Conservation (phyloP, 2,888 invertebrate species). For the Celastrina argiolus region DNA sequence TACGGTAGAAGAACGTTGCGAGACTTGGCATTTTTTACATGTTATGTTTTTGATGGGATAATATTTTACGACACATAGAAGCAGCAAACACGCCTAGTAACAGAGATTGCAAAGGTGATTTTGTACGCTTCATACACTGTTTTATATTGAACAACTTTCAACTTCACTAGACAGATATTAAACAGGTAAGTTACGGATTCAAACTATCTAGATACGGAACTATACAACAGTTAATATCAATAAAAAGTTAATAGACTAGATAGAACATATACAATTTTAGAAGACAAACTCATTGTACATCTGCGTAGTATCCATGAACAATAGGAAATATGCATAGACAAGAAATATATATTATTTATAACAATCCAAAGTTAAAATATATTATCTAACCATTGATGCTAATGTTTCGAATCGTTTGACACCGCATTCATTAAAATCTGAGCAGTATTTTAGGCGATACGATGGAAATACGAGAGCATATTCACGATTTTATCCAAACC, state of each 20-base stretch:
- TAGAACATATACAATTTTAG: background rate
- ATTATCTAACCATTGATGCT: no score
- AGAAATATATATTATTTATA: no score
- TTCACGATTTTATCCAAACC: background rate
- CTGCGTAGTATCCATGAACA: background rate
- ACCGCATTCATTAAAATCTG: no score
- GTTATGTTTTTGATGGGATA: background rate
- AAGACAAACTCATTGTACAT: background rate
- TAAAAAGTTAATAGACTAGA: background rate
- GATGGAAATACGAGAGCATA: no score
- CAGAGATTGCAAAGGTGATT: background rate
- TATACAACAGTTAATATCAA: conserved; percentile 4
- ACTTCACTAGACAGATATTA: background rate
- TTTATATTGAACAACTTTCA: background rate
- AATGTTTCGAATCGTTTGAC: no score
- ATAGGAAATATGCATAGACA: background rate
- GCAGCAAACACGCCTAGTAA: background rate
- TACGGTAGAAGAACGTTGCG: no score
- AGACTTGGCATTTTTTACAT: no score
- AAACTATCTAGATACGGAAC: background rate
- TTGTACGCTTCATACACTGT: background rate
- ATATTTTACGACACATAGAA: background rate
- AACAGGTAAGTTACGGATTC: background rate
- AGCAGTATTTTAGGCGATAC: no score
- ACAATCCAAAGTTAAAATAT: no score